Conservation (phyloP, 2,888 invertebrate genomes). For the Leptopilina myrica region DNA sequence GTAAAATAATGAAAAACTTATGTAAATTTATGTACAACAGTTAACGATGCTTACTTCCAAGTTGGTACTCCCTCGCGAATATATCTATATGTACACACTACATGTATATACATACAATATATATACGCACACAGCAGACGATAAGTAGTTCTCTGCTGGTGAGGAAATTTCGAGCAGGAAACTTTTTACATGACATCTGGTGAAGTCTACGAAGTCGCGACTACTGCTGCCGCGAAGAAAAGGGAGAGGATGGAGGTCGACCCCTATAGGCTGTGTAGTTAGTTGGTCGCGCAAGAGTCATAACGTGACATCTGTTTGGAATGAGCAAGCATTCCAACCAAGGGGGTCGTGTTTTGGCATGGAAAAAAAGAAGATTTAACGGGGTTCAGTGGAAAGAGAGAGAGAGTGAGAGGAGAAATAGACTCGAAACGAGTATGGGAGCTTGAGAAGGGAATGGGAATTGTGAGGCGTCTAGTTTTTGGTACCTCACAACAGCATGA, state of each 20-base stretch:
- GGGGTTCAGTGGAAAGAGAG: neutral
- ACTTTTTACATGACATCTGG: slow-evolving; percentile 47
- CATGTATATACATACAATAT: no score
- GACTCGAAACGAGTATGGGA: neutral
- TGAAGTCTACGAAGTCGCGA: slow-evolving; percentile 39
- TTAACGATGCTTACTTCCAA: slow-evolving; percentile 16
- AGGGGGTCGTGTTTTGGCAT: slow-evolving; percentile 27
- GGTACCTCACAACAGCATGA: slow-evolving; percentile 43
- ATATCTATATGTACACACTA: neutral
- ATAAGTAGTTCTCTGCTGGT: slow-evolving; percentile 27
- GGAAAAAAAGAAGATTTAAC: no score
- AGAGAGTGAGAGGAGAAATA: slow-evolving; percentile 3
- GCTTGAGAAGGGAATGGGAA: slow-evolving; percentile 37
- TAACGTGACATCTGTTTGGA: slow-evolving; percentile 70
- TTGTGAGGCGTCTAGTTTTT: slow-evolving; percentile 54
- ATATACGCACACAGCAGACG: neutral
- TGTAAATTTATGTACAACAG: slow-evolving; percentile 31
- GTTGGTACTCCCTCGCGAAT: slow-evolving; percentile 13
- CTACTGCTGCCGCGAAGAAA: slow-evolving; percentile 8
- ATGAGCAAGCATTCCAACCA: slow-evolving; percentile 57
- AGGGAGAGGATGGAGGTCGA: neutral
- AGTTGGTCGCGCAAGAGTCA: slow-evolving; percentile 63
- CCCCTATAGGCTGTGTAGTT: slow-evolving; percentile 45
- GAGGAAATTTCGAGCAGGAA: slow-evolving; percentile 30
- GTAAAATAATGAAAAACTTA: slow-evolving; percentile 22